Conservation (phyloP, 30 jellyfish, hydroid and myxozoan species). For the Haliclystus octoradiatus region DNA sequence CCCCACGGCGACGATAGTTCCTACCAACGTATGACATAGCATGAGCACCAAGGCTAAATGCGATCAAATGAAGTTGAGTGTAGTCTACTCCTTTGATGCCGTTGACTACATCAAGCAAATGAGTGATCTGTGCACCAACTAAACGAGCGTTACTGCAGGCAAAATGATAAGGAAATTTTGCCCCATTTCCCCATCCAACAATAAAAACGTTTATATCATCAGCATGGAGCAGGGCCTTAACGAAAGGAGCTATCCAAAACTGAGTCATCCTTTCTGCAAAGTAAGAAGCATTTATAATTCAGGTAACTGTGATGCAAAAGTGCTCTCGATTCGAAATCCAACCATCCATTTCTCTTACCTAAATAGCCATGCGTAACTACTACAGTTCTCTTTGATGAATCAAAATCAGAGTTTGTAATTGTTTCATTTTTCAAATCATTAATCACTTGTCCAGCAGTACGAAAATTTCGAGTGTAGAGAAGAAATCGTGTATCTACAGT, state of each 20-base stretch:
- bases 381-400: conserved; percentile 39
- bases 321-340: no score
- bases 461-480: conserved; percentile 34
- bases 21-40: conserved; percentile 67
- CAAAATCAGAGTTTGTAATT: conserved; percentile 21
- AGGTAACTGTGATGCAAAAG: no score
- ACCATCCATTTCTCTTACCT: conserved; percentile 62
- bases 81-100: conserved; percentile 20
- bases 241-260: neutral
- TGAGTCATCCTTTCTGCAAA: neutral
- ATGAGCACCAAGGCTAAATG: conserved; percentile 82
- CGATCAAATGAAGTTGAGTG: conserved; percentile 52
- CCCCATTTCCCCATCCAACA: conserved; percentile 77
- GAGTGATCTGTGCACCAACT: conserved; percentile 37
- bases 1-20: conserved; percentile 35
- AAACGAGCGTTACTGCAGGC: conserved; percentile 73
- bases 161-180: conserved; percentile 42
- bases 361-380: conserved; percentile 70
- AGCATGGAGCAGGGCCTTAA: conserved; percentile 13
- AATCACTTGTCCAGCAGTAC: conserved; percentile 15
- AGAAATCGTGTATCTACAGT: conserved; percentile 44
- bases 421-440: conserved; percentile 14
- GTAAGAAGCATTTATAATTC: no score
- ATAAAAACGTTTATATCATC: conserved; percentile 59
- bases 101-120: conserved; percentile 3